Percentiles rank a stretch among this genome's conserved stretches.
Conservation (phyloP, 2,113 vertebrate genomes). For the Catharus minimus region DNA sequence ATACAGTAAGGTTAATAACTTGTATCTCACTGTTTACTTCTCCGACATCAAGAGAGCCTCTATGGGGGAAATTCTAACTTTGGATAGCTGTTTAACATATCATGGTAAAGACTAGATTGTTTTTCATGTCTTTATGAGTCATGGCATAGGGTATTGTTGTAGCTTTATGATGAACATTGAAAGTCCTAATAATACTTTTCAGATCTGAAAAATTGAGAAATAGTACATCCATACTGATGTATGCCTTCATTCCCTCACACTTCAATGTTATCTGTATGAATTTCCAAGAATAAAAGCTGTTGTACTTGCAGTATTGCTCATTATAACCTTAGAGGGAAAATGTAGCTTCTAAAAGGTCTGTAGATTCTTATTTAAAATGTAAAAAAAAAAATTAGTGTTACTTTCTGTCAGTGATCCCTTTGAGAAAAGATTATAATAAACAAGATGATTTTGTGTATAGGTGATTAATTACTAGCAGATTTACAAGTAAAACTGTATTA, state of each 20-base stretch:
- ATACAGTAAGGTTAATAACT: background rate
- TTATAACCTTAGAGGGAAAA: background rate
- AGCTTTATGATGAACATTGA: background rate
- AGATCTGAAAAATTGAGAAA: background rate
- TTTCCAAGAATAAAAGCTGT: background rate
- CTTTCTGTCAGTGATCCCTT: background rate
- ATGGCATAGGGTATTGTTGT: background rate
- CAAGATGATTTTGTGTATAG: background rate
- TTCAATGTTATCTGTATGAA: background rate
- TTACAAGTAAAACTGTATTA: background rate
- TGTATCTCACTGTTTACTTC: background rate
- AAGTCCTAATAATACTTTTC: background rate
- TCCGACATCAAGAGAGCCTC: background rate
- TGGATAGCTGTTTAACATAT: background rate
- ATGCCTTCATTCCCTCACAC: background rate
- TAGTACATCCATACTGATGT: background rate
- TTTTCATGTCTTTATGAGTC: background rate
- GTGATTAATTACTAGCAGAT: background rate
- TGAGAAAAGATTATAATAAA: background rate
- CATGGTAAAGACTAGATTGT: background rate
- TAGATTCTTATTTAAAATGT: background rate
- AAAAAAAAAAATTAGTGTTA: background rate
- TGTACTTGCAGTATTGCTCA: background rate
- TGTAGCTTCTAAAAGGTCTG: background rate
- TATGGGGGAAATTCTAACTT: background rate